phyloP scores from a whole-genome alignment of 2,113 vertebrate genomes.

The Lasiurus borealis region DNA sequence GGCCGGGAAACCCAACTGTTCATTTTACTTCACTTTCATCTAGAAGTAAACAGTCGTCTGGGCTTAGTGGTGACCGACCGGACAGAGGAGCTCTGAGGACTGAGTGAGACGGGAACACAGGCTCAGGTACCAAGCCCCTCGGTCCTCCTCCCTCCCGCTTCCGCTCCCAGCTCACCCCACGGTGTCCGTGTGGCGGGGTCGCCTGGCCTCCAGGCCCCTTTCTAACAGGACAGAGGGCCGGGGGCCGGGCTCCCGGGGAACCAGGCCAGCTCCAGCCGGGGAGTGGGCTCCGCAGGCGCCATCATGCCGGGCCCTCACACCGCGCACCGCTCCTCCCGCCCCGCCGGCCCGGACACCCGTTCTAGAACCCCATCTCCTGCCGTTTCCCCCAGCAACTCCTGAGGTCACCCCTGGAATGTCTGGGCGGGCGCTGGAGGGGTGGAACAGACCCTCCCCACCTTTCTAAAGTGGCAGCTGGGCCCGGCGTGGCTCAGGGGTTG shows the following conservation, averaged over 20 bases:
- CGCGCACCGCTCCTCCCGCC: not conserved
- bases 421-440: not conserved
- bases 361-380: conserved; percentile 72
- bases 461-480: not conserved
- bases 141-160: fast-evolving
- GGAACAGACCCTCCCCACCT: not conserved
- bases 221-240: conserved; percentile 47
- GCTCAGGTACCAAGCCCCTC: fast-evolving
- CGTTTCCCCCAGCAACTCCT: conserved; percentile 72
- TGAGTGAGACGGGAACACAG: fast-evolving
- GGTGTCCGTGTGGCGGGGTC: not conserved
- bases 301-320: not conserved
- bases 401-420: conserved; percentile 61
- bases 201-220: not conserved
- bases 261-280: not conserved
- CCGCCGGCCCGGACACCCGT: not conserved
- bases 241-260: not conserved
- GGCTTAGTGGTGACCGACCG: fast-evolving
- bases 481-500: too few species aligned
- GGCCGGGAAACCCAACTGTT: not conserved
- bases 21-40: not conserved
- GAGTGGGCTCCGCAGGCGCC: not conserved
- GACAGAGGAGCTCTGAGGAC: not conserved
- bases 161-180: conserved; percentile 35
- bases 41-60: not conserved